These are phyloP conservation scores for Aleiodes sp. DNA, from an alignment of 1,140 invertebrate genomes.

Conservation along the genomic window DNA sequence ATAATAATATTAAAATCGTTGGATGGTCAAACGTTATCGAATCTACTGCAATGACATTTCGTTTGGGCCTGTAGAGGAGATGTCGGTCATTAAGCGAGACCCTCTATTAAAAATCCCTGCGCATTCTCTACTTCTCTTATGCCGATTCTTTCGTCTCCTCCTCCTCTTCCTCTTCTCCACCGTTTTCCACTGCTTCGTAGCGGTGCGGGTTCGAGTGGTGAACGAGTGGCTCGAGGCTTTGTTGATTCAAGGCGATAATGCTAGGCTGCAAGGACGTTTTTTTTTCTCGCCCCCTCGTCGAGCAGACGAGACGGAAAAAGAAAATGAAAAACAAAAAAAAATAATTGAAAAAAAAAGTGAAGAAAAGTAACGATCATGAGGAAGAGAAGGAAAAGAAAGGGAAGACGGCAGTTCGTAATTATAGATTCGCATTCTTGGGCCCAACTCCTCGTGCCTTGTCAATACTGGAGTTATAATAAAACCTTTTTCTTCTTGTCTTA, in stretches of 20 bases:
- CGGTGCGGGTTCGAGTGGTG: neutral
- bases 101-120: slow-evolving; percentile 57
- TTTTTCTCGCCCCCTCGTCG: slow-evolving; percentile 19
- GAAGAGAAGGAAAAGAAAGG: slow-evolving; percentile 26
- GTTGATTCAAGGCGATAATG: slow-evolving; percentile 65
- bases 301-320: slow-evolving; percentile 43
- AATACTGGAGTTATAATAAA: slow-evolving; percentile 15
- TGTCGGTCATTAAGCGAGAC: slow-evolving; percentile 60
- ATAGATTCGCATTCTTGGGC: slow-evolving; percentile 58
- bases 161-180: neutral
- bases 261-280: slow-evolving; percentile 57
- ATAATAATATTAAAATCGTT: slow-evolving; percentile 7
- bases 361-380: slow-evolving; percentile 30
- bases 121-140: slow-evolving; percentile 28
- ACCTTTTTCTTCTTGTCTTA: neutral
- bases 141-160: slow-evolving; percentile 16
- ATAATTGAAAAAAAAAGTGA: slow-evolving; percentile 39
- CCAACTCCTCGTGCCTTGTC: neutral
- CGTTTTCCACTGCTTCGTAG: no score
- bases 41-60: slow-evolving; percentile 62
- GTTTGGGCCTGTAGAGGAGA: slow-evolving; percentile 49
- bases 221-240: slow-evolving; percentile 47
- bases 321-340: slow-evolving; percentile 42
- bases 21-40: slow-evolving; percentile 51
- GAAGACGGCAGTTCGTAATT: slow-evolving; percentile 54